Evolutionary conservation across 2,888 invertebrate genomes (phyloP).

Genomic region (Nowickia ferox): DNA sequence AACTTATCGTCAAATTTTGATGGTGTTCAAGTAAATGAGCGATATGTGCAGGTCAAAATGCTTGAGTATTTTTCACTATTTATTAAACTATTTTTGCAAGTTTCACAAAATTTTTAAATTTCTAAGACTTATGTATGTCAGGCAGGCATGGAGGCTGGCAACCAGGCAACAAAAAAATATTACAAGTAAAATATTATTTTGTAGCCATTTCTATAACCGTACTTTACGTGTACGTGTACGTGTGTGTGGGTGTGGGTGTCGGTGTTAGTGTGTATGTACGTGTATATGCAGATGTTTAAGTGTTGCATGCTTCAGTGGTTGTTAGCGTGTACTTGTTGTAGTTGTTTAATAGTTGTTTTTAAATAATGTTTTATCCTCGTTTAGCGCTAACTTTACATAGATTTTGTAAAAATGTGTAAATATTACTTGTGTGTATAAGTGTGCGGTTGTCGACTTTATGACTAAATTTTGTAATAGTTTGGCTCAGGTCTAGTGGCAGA

Average conservation of each 20-base stretch:
- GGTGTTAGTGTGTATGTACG: not conserved
- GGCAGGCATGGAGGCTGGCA: not conserved
- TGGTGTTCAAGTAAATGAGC: not conserved
- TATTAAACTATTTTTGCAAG: conserved; percentile 22
- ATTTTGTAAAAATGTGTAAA: conserved; percentile 25
- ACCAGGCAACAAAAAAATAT: conserved; percentile 19
- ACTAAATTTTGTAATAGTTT: not conserved
- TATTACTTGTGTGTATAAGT: conserved; percentile 24
- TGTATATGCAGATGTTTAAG: not conserved
- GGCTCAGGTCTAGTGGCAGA: not conserved
- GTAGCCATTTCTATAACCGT: conserved; percentile 22
- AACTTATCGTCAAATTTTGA: too few relatives aligned
- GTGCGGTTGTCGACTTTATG: not conserved
- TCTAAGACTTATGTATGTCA: conserved; percentile 46
- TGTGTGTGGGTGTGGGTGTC: not conserved
- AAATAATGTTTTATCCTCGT: conserved; percentile 42
- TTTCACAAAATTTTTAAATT: conserved; percentile 30
- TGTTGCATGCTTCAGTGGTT: conserved; percentile 35
- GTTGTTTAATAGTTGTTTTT: conserved; percentile 55
- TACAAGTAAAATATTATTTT: conserved; percentile 59
- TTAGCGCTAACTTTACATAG: conserved; percentile 33
- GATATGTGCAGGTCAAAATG: not conserved
- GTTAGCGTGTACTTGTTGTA: conserved; percentile 38
- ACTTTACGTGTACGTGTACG: not conserved
- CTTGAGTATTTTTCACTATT: conserved; percentile 2